Evolutionary conservation across 2,113 vertebrate genomes (phyloP), one percentile per base, ranked within the genome.

Genomic region (Otus sunia): DNA sequence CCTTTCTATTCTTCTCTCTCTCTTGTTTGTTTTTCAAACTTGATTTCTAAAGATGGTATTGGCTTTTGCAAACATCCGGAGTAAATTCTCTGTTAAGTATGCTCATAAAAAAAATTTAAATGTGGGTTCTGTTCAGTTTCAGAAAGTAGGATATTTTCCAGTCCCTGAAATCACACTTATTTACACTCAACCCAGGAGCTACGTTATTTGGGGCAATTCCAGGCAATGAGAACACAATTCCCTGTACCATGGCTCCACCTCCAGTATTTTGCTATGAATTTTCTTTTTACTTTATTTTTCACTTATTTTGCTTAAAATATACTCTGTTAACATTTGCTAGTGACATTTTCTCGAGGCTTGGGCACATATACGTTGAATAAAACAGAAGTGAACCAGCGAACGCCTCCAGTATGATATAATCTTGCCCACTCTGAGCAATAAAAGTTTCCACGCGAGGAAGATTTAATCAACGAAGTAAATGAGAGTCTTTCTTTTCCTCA

Each of bases 211-310:
- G 62, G 77, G 26, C 15, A 66, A 79, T 73, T 90, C 67, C 55
- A 93, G 67, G 60, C 12, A 4, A 77, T 29, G 21, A 94, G 67
- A 83, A 66, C 59, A 74, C 86, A 92, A 80, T 95, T 96, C 81
- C 82, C 71, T 96, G 92, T 95, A 93, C 75, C 96, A 96, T 86
- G 95, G 93, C 96, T 96, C 95, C 96, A 96, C 92, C 95, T 97
- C 89, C 94, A 95, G 92, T 89, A 92, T 96, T 92, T 92, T 75
- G 22, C 32, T 87, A 26, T 95, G 69, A 94, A 96, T 91, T 91
- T 94, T 85, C 37, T 84, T 86, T 83, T 80, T 50, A 34, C 26
- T 74, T 62, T 36, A 20, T 79, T 89, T 92, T 89, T 15, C 11
- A 52, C 5, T 60, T 79, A 50, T 37, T 22, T 88, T 27, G 11